Evolutionary conservation across 2,113 vertebrate genomes (phyloP).

Genomic region (Tychaedon coryphoeus): DNA sequence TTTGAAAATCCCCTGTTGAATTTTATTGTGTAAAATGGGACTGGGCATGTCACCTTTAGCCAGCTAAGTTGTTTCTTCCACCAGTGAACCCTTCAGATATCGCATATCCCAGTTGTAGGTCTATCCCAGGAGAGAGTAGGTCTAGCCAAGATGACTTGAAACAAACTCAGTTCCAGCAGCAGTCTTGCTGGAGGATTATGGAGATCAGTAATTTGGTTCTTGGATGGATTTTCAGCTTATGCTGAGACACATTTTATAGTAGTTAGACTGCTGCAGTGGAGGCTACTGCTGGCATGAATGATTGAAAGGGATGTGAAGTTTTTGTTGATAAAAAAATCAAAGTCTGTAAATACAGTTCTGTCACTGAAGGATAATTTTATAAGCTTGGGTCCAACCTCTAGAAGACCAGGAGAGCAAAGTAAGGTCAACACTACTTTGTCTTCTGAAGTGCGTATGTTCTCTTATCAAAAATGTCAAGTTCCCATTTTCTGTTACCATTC

Average conservation of each 20-base stretch:
- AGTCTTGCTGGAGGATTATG: not conserved
- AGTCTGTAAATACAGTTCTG: conserved; percentile 3
- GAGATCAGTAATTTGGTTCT: not conserved
- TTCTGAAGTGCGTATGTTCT: not conserved
- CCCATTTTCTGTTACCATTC: not conserved
- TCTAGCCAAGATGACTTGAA: not conserved
- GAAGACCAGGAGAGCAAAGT: not conserved
- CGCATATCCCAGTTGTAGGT: not conserved
- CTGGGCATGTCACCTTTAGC: not conserved
- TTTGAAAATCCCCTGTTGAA: not conserved
- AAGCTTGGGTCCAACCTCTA: not conserved
- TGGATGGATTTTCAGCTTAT: conserved; percentile 4
- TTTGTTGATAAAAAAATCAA: not conserved
- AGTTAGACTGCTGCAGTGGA: not conserved
- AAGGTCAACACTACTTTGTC: not conserved
- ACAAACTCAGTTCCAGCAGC: not conserved
- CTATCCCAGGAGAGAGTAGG: not conserved
- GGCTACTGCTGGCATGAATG: not conserved
- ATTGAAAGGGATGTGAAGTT: not conserved
- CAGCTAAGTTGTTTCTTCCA: not conserved
- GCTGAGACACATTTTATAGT: not conserved
- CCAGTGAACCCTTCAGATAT: not conserved
- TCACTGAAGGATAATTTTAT: not conserved
- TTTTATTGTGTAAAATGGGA: not conserved
- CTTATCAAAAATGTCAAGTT: not conserved